These are phyloP conservation scores for Microplitis manilae DNA, from an alignment of 2,888 invertebrate species.

Conservation along the genomic window DNA sequence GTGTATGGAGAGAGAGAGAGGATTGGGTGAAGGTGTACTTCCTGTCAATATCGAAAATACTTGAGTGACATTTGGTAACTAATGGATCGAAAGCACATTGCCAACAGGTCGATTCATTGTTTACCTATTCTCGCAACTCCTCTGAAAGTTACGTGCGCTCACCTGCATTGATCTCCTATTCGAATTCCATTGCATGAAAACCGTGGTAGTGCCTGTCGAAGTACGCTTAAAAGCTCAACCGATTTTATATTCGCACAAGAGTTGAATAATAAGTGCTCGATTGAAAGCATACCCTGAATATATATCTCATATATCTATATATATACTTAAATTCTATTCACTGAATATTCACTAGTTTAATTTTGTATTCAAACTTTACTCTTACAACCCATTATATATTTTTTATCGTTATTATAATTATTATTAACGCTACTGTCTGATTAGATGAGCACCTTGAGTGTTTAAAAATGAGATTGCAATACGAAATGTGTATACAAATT, in stretches of 20 bases:
- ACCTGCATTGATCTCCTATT: constrained; percentile 42
- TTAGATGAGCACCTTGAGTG: no score
- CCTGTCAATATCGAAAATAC: constrained; percentile 40
- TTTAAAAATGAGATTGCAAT: no score
- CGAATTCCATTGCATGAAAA: constrained; percentile 31
- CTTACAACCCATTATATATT: not conserved
- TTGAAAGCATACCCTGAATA: constrained; percentile 9
- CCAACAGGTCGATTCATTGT: constrained; percentile 44
- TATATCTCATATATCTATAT: not conserved
- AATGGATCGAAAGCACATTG: constrained; percentile 44
- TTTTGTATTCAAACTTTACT: constrained; percentile 4
- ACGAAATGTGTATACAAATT: no score
- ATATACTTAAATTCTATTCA: constrained; percentile 4
- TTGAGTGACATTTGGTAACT: constrained; percentile 40
- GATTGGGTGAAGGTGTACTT: constrained; percentile 25
- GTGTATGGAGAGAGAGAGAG: not conserved
- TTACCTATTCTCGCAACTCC: constrained; percentile 30
- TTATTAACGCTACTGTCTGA: no score
- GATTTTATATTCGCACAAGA: constrained; percentile 18
- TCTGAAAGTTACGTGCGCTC: constrained; percentile 17
- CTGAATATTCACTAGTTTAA: constrained; percentile 15
- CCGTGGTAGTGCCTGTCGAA: constrained; percentile 27
- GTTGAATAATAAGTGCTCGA: constrained; percentile 28
- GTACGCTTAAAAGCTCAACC: constrained; percentile 29
- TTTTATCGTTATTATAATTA: no score